Evolutionary conservation across 2,113 vertebrate species (phyloP).

Genomic region (Elachura formosa): DNA sequence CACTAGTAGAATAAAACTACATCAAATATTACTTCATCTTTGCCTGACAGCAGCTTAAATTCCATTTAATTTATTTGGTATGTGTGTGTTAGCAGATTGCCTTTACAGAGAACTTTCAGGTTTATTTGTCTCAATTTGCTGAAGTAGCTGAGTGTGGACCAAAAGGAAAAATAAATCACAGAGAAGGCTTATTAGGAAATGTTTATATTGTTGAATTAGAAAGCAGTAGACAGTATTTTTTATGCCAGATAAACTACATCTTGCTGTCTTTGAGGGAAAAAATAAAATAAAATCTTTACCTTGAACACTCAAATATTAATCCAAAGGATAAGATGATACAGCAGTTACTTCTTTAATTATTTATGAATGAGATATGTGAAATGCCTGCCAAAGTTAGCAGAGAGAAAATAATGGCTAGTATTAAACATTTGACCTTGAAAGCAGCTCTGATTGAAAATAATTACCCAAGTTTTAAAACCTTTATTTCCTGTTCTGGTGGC

Average conservation of each 20-base stretch:
- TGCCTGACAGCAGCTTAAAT: conserved; percentile 25
- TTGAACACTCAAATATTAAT: conserved; percentile 32
- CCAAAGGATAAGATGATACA: conserved; percentile 63
- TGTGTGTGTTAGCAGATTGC: neutral
- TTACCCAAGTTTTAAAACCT: conserved; percentile 67
- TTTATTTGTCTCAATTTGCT: conserved; percentile 70
- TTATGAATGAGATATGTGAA: conserved; percentile 67
- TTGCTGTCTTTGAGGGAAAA: conserved; percentile 29
- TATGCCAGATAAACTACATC: conserved; percentile 4
- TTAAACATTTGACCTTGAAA: conserved; percentile 76
- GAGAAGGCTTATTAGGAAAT: conserved; percentile 51
- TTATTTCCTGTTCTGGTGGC: conserved; percentile 57
- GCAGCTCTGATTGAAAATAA: conserved; percentile 74
- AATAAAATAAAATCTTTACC: conserved; percentile 42
- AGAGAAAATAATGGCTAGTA: conserved; percentile 71
- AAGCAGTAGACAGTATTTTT: conserved; percentile 9
- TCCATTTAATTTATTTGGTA: conserved; percentile 27
- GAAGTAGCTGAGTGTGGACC: conserved; percentile 14
- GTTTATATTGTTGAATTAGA: conserved; percentile 48
- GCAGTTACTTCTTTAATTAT: conserved; percentile 73
- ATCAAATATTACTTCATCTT: conserved; percentile 32
- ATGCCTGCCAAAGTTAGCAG: conserved; percentile 68
- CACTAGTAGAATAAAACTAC: neutral
- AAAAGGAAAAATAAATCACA: conserved; percentile 58
- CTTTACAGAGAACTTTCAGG: neutral